Evolutionary conservation across 2,113 vertebrate species (phyloP).

Genomic region (Microcebus tavaratra): DNA sequence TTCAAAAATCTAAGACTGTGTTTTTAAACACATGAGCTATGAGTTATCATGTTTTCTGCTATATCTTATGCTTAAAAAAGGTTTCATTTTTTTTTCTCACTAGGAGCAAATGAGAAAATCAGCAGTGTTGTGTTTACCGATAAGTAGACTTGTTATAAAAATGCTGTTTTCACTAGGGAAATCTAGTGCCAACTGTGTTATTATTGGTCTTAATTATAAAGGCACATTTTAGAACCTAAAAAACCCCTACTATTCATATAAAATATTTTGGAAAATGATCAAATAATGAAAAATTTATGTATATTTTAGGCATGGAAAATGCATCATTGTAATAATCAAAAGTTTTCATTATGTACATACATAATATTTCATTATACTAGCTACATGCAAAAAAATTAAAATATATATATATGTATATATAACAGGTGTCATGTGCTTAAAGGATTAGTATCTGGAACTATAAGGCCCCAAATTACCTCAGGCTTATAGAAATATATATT

Average conservation of each 20-base stretch:
- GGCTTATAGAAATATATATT: neutral
- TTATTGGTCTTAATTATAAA: neutral
- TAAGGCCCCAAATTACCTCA: neutral
- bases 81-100: neutral
- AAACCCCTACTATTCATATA: too few species aligned
- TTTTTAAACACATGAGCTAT: neutral
- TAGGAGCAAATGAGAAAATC: neutral
- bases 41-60: neutral
- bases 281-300: neutral
- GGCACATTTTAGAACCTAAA: neutral
- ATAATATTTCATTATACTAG: neutral
- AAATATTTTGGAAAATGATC: neutral
- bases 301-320: neutral
- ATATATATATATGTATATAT: too few species aligned
- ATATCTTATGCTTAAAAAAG: neutral
- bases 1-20: conserved; percentile 8
- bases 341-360: neutral
- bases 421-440: neutral
- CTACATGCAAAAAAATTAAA: neutral
- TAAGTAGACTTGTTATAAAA: neutral
- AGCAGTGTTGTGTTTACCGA: neutral
- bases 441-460: conserved; percentile 27
- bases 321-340: neutral
- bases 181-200: neutral
- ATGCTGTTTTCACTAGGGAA: neutral